Evolutionary conservation across 1,140 invertebrate genomes (phyloP), one percentile per base, ranked within the genome.

Genomic region (Bicyclus anynana): DNA sequence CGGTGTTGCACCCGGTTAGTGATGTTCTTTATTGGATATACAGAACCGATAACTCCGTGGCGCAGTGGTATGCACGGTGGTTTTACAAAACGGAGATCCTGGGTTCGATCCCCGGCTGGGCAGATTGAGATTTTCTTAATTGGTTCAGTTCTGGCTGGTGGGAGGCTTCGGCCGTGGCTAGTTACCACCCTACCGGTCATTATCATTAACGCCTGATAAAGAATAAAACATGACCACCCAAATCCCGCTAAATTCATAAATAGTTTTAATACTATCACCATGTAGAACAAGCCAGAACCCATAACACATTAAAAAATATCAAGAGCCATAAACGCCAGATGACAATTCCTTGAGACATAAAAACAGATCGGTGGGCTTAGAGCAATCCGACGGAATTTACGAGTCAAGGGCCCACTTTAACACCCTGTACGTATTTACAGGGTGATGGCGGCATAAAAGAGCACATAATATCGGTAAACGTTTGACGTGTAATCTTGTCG

Each of bases 381-480:
- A 68, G 72, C 71, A 68, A 77, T 74, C 68, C 61, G 53, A 69
- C 60, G 64, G 65, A 62, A 70, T 83, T 81, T 83, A 84, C 76
- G 77, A 78, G 55, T 63, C 50, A 57, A 68, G 68, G 58, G 74
- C 71, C 72, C 71, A 69, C 54, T 72, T 72, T 71, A 74, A 72
- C 77, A 70, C 65, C 68, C 69, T 64, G 64, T 74, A 74, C 67
- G 70, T 74, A 74, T 76, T 70, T 75, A 74, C 72, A 69, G 65
- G 37, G 42, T 70, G 76, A 81, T 77, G 69, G 62, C 62, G 71
- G 67, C 53, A 75, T 84, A 83, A 84, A 77, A 79, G 59, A 53
- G 53, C 66, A 65, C 61, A 69, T 76, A 69, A 74, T 75, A 72
- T 75, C 76, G 70, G 61, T 72, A 80, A 83, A 77, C 78, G 80